These are phyloP conservation scores for Lates calcarifer DNA, from an alignment of 2,113 vertebrate genomes.

Conservation along the genomic window DNA sequence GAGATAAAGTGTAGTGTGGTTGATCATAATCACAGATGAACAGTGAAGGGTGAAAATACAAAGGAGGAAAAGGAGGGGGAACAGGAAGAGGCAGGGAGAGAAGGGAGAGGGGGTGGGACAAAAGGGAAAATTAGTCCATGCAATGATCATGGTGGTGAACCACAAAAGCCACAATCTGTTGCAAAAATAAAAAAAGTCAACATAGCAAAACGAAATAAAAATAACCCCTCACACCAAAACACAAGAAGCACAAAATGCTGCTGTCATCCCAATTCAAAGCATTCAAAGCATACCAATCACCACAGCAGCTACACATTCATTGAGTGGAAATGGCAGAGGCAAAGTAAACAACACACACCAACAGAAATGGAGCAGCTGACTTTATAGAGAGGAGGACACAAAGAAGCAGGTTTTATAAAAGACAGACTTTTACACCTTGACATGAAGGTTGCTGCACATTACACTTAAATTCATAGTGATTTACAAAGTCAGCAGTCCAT, in stretches of 20 bases:
- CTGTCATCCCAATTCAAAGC: conserved; percentile 66
- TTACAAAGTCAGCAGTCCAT: conserved; percentile 58
- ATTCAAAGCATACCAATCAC: conserved; percentile 76
- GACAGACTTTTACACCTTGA: neutral
- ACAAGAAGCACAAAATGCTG: conserved; percentile 66
- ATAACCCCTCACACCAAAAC: conserved; percentile 69
- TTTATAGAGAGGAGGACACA: conserved; percentile 12
- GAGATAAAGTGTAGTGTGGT: conserved; percentile 66
- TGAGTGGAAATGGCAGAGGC: conserved; percentile 61
- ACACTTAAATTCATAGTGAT: neutral
- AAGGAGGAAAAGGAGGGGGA: conserved; percentile 53
- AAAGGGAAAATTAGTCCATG: conserved; percentile 89
- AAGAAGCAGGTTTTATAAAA: neutral
- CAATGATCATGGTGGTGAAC: conserved; percentile 87
- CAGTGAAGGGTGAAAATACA: conserved; percentile 68
- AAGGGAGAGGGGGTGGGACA: conserved; percentile 65
- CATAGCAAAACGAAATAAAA: conserved; percentile 54
- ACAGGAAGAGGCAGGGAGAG: conserved; percentile 46
- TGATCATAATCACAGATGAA: conserved; percentile 76
- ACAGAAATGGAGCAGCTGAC: conserved; percentile 63
- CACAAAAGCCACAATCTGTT: conserved; percentile 79
- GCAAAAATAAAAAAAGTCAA: conserved; percentile 66
- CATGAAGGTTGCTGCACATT: neutral
- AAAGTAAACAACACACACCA: conserved; percentile 49
- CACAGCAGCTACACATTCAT: conserved; percentile 70